Conservation (phyloP, 2,888 invertebrate genomes). For the Eucriotettix oculatus region DNA sequence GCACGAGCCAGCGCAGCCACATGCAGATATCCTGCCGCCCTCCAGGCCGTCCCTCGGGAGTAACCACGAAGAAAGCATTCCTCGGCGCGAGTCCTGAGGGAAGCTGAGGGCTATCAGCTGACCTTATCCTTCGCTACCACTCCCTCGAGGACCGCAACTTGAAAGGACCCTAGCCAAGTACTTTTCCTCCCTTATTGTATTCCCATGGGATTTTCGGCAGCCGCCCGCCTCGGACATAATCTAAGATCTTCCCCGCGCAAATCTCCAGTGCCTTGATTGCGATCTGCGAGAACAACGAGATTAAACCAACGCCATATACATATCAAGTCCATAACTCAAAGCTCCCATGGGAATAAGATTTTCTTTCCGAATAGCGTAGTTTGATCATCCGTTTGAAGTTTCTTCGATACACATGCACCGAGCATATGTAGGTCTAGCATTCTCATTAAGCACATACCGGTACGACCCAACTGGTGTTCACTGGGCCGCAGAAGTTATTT, state of each 20-base stretch:
- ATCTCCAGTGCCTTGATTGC: not conserved
- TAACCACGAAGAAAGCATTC: conserved; percentile 6
- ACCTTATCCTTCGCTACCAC: conserved; percentile 16
- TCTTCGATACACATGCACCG: too few species aligned
- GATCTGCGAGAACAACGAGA: too few species aligned
- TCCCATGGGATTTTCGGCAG: conserved; percentile 12
- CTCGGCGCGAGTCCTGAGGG: conserved; percentile 12
- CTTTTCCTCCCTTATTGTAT: conserved; percentile 4
- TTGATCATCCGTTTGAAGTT: too few species aligned
- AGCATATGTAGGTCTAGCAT: too few species aligned
- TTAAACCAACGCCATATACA: not conserved
- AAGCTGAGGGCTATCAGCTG: conserved; percentile 19
- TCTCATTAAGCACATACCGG: too few species aligned
- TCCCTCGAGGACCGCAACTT: conserved; percentile 8
- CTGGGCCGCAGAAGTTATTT: too few species aligned
- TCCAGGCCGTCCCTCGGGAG: conserved; percentile 13
- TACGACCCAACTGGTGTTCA: too few species aligned
- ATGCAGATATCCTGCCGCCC: conserved; percentile 5
- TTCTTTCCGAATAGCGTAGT: conserved; percentile 8
- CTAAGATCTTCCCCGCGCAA: conserved; percentile 16
- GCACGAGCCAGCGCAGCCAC: conserved; percentile 14
- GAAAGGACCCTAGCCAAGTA: conserved; percentile 11
- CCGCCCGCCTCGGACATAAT: conserved; percentile 6
- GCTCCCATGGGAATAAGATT: conserved; percentile 14
- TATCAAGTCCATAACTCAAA: conserved; percentile 1